Evolutionary conservation across 2,797 vertebrate species (phyloP).

Genomic region (Halcyon badia): DNA sequence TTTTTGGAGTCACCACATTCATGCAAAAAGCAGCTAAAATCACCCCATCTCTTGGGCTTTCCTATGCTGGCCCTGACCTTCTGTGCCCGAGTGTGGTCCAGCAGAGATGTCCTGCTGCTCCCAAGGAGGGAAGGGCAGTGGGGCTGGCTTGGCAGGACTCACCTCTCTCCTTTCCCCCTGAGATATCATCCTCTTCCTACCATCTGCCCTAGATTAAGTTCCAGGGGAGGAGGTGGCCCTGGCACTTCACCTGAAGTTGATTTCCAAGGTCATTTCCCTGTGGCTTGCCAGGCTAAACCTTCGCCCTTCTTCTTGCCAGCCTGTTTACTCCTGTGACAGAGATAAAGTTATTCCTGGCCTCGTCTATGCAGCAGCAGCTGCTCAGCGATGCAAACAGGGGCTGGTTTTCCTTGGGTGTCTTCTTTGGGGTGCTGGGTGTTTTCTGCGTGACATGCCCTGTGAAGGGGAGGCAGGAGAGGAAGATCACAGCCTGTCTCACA

Average conservation of each 20-base stretch:
- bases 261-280: neutral
- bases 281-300: neutral
- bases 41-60: accelerated
- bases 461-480: neutral
- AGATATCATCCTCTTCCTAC: neutral
- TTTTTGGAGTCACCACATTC: neutral
- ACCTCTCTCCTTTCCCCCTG: accelerated
- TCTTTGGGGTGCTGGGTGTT: neutral
- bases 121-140: neutral
- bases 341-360: neutral
- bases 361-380: neutral
- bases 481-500: accelerated
- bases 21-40: neutral
- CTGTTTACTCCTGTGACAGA: neutral
- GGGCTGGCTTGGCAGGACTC: neutral
- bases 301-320: neutral
- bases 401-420: neutral
- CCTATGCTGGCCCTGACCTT: accelerated
- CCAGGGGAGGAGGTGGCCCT: neutral
- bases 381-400: neutral
- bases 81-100: accelerated
- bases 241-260: neutral
- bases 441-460: accelerated
- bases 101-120: accelerated
- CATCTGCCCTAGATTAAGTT: neutral